Evolutionary conservation across 2,113 vertebrate genomes (phyloP).

Genomic region (Lonchura striata): DNA sequence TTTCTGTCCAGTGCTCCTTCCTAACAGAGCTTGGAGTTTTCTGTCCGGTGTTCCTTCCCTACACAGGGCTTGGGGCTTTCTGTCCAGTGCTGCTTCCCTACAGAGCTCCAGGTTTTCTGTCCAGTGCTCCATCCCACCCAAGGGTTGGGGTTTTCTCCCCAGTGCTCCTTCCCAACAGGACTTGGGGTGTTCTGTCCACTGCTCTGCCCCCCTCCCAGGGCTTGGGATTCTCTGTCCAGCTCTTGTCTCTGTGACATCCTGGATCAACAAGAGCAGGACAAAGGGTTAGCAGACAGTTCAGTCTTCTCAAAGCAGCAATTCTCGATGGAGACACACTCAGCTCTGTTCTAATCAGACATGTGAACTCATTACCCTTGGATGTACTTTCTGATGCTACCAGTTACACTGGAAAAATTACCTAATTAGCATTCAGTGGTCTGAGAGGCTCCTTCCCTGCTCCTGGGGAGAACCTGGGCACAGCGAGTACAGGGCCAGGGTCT

Average conservation of each 20-base stretch:
- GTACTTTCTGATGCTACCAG: slow-evolving; percentile 1
- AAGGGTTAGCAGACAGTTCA: not conserved
- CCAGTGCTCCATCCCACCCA: accelerated
- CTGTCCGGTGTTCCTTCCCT: not conserved
- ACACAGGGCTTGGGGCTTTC: not conserved
- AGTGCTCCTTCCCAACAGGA: not conserved
- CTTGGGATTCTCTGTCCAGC: not conserved
- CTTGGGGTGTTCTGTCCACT: not conserved
- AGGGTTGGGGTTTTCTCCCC: not conserved
- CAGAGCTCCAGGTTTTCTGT: not conserved
- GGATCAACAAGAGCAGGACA: not conserved
- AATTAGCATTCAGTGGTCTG: not conserved
- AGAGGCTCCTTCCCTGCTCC: not conserved
- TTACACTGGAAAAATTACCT: not conserved
- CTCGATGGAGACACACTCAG: not conserved
- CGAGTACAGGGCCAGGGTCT: not conserved
- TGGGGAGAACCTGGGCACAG: not conserved
- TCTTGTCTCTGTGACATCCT: not conserved
- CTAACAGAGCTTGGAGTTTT: too few species aligned
- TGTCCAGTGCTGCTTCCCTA: too few species aligned
- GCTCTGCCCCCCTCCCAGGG: accelerated
- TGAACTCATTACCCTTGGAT: slow-evolving; percentile 43
- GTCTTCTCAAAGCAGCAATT: not conserved
- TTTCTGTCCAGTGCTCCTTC: not conserved
- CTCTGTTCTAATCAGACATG: not conserved